Evolutionary conservation across 2,113 vertebrate species (phyloP).

Genomic region (Caranx ignobilis): DNA sequence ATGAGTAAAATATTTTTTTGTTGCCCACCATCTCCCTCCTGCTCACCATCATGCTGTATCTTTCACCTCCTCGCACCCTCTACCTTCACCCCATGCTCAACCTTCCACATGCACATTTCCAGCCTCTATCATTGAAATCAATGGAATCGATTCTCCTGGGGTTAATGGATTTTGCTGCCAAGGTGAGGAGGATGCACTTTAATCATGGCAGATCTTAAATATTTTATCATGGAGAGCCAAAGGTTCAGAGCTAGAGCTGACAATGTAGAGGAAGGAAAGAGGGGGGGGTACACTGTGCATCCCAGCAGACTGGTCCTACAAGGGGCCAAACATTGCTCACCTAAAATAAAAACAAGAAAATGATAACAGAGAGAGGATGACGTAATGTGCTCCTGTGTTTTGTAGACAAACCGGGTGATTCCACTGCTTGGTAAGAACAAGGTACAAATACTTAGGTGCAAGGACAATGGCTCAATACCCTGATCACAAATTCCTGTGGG

Average conservation of each 20-base stretch:
- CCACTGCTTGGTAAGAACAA: background rate
- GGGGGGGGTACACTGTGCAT: slow-evolving; percentile 49
- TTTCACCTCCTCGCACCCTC: slow-evolving; percentile 61
- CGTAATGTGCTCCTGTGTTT: background rate
- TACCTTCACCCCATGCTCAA: slow-evolving; percentile 62
- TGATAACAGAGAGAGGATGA: background rate
- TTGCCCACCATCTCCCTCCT: slow-evolving; percentile 7
- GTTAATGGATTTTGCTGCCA: slow-evolving; percentile 83
- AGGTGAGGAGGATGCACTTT: slow-evolving; percentile 83
- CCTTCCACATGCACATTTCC: slow-evolving; percentile 53
- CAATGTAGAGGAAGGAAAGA: slow-evolving; percentile 55
- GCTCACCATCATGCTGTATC: slow-evolving; percentile 18
- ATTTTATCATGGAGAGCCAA: slow-evolving; percentile 81
- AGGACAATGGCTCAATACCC: background rate
- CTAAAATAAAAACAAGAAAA: slow-evolving; percentile 33
- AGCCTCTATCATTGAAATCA: slow-evolving; percentile 81
- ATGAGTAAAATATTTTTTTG: slow-evolving; percentile 53
- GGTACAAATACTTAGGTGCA: background rate
- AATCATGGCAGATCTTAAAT: slow-evolving; percentile 84
- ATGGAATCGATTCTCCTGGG: slow-evolving; percentile 78
- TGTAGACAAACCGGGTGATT: background rate
- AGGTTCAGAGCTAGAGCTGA: slow-evolving; percentile 71
- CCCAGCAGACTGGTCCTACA: slow-evolving; percentile 48
- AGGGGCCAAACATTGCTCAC: slow-evolving; percentile 38
- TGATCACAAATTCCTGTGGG: background rate